These are phyloP conservation scores for Ypsolopha sequella DNA, from an alignment of 2,888 invertebrate species.

Conservation along the genomic window DNA sequence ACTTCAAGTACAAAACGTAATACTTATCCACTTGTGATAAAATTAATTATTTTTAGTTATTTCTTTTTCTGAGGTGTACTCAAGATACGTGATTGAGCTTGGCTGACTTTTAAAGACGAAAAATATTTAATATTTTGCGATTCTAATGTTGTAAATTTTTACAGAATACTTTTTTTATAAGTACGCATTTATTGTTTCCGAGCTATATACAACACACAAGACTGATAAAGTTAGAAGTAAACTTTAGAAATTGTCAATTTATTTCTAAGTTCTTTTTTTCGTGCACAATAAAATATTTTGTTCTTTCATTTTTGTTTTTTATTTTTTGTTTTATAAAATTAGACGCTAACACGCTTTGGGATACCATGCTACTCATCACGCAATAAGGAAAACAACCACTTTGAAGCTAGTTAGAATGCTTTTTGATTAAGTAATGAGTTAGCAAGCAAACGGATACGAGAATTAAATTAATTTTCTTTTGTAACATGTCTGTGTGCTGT, in stretches of 20 bases:
- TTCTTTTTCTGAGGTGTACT: neutral
- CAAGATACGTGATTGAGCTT: constrained; percentile 14
- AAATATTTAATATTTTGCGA: neutral
- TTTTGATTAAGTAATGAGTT: constrained; percentile 1
- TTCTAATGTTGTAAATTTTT: neutral
- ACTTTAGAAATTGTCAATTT: constrained; percentile 34
- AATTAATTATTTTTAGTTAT: neutral
- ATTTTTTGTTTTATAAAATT: constrained; percentile 27
- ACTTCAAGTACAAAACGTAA: too few relatives aligned
- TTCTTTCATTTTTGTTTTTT: constrained; percentile 53
- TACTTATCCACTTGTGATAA: too few relatives aligned
- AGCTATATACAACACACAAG: constrained; percentile 68
- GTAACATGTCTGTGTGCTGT: constrained; percentile 56
- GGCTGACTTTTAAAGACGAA: constrained; percentile 22
- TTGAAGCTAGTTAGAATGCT: constrained; percentile 4
- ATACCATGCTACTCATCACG: constrained; percentile 9
- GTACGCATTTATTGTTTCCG: constrained; percentile 54
- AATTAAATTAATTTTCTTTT: constrained; percentile 5
- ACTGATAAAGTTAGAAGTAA: constrained; percentile 54
- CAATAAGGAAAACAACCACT: constrained; percentile 3
- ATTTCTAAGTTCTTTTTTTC: constrained; percentile 64
- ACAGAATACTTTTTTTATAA: neutral
- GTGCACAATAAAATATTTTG: constrained; percentile 66
- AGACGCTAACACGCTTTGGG: neutral
- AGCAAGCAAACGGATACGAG: constrained; percentile 17